Conservation (phyloP, 1,140 invertebrate genomes). For the Sinella curviseta region DNA sequence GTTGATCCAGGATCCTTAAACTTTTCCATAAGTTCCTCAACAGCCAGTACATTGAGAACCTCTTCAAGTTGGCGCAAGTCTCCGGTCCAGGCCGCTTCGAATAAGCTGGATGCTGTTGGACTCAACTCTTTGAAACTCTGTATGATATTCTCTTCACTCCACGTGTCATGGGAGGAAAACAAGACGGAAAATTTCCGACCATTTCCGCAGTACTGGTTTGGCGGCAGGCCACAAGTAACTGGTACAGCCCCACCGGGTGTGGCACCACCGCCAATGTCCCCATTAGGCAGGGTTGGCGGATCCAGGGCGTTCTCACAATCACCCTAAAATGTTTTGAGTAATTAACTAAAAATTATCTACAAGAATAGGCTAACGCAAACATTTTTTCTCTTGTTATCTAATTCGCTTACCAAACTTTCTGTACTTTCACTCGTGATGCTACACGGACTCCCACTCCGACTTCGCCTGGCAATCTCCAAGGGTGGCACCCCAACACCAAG, state of each 20-base stretch:
- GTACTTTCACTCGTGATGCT: constrained; percentile 47
- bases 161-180: constrained; percentile 40
- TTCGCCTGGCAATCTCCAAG: neutral
- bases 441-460: constrained; percentile 31
- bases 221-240: neutral
- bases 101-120: constrained; percentile 25
- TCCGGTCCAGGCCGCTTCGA: constrained; percentile 46
- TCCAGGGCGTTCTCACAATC: constrained; percentile 39
- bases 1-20: constrained; percentile 19
- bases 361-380: neutral
- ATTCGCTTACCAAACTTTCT: constrained; percentile 36
- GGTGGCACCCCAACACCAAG: constrained; percentile 25
- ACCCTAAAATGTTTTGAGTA: too few relatives aligned
- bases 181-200: constrained; percentile 44
- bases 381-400: constrained; percentile 2
- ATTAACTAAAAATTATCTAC: neutral
- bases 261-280: neutral
- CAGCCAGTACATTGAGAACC: constrained; percentile 5
- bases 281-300: constrained; percentile 6
- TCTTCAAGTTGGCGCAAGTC: constrained; percentile 22
- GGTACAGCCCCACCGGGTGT: too few relatives aligned
- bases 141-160: constrained; percentile 44
- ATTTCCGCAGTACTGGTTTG: neutral
- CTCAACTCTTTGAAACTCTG: constrained; percentile 42
- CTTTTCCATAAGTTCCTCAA: constrained; percentile 32